Percentiles rank a stretch among this genome's conserved stretches.
Evolutionary conservation across 2,797 vertebrate genomes (phyloP).

Genomic region (Sebastolobus alascanus): DNA sequence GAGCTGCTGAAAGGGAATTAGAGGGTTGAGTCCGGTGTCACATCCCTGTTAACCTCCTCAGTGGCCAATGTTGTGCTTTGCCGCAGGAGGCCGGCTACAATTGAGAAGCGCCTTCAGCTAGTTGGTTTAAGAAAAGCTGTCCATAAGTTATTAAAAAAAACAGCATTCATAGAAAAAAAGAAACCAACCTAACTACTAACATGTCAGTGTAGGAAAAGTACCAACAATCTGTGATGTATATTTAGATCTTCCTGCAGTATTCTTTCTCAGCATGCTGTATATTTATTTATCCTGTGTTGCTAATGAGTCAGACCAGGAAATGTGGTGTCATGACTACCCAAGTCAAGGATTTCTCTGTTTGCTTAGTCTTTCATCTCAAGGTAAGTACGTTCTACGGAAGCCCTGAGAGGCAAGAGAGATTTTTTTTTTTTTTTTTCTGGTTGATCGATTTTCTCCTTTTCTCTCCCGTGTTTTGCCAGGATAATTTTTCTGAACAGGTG

Average conservation of each 20-base stretch:
- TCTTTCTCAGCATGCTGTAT: constrained; percentile 4
- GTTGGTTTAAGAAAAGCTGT: constrained; percentile 13
- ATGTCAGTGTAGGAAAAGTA: constrained; percentile 26
- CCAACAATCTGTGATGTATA: constrained; percentile 1
- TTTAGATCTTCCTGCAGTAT: constrained; percentile 30
- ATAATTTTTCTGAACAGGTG: too few species aligned
- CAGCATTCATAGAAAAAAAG: neutral
- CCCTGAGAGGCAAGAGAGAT: too few species aligned
- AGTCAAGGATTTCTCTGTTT: constrained; percentile 53
- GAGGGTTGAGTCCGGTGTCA: constrained; percentile 84
- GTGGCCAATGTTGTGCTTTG: constrained; percentile 40
- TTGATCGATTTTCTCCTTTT: too few species aligned
- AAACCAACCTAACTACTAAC: neutral
- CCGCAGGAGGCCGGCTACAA: constrained; percentile 13
- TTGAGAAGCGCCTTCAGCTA: constrained; percentile 53
- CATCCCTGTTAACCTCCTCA: constrained; percentile 64
- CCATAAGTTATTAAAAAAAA: constrained; percentile 9
- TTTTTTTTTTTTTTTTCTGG: too few species aligned
- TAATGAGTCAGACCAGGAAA: constrained; percentile 68
- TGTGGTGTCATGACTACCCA: constrained; percentile 47
- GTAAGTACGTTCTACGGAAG: neutral
- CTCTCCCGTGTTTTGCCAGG: too few species aligned
- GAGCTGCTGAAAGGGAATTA: constrained; percentile 76
- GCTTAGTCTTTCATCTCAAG: constrained; percentile 35
- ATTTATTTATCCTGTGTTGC: constrained; percentile 30